phyloP scores from a whole-genome alignment of 2,113 vertebrate species.

The Hippocampus zosterae region DNA sequence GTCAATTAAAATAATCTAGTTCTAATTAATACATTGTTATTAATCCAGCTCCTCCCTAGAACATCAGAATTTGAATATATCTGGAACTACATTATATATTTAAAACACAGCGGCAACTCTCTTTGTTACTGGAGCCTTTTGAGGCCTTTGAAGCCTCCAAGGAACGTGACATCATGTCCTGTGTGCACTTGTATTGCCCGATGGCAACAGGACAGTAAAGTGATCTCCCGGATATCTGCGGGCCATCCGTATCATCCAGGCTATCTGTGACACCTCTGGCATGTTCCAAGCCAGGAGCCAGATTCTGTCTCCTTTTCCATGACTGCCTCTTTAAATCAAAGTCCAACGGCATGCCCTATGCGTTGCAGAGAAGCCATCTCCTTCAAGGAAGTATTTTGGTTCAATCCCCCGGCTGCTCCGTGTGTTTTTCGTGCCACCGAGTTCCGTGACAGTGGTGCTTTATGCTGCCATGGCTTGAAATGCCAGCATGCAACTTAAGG shows the following conservation, averaged over 20 bases:
- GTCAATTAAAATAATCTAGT: no score
- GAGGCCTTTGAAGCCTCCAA: slow-evolving; percentile 32
- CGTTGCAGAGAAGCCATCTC: slow-evolving; percentile 17
- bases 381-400: slow-evolving; percentile 36
- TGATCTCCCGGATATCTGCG: slow-evolving; percentile 53
- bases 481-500: slow-evolving; percentile 27
- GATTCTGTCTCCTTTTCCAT: slow-evolving; percentile 48
- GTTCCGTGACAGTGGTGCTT: slow-evolving; percentile 35
- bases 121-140: slow-evolving; percentile 22
- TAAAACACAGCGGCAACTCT: slow-evolving; percentile 9
- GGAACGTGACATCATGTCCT: slow-evolving; percentile 29
- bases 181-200: slow-evolving; percentile 11
- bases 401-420: slow-evolving; percentile 33
- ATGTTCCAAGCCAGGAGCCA: slow-evolving; percentile 57
- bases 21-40: no score
- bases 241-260: slow-evolving; percentile 56
- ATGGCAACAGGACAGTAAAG: slow-evolving; percentile 57
- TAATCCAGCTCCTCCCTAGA: no score
- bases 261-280: slow-evolving; percentile 65
- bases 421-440: slow-evolving; percentile 40
- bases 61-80: not conserved
- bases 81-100: slow-evolving; percentile 24
- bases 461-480: slow-evolving; percentile 49
- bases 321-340: slow-evolving; percentile 45
- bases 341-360: slow-evolving; percentile 30